These are phyloP conservation scores for Rhinella marina DNA, from an alignment of 2,797 vertebrate species.

Conservation along the genomic window DNA sequence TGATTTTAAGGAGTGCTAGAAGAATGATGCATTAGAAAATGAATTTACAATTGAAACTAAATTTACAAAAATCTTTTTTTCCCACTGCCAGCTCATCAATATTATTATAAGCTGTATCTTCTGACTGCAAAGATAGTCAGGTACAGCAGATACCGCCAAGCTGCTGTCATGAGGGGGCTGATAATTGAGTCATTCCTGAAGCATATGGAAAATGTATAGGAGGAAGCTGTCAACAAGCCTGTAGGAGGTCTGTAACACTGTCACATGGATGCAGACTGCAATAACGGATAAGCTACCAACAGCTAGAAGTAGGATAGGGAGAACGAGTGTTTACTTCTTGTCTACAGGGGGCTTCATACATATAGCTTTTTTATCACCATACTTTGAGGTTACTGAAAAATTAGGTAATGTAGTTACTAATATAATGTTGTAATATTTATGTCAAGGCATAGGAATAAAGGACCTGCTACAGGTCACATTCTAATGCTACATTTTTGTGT, in stretches of 20 bases:
- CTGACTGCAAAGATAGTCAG: conserved; percentile 8
- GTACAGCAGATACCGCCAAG: background rate
- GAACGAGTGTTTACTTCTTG: background rate
- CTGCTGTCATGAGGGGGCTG: background rate
- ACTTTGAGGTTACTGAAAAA: background rate
- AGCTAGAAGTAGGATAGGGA: background rate
- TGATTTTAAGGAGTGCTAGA: background rate
- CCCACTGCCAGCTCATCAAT: background rate
- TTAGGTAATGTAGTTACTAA: too few relatives aligned
- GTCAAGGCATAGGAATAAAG: too few relatives aligned
- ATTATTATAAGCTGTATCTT: conserved; percentile 3
- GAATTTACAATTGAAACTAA: background rate
- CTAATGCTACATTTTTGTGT: too few relatives aligned
- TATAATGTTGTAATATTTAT: too few relatives aligned
- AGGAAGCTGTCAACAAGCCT: conserved; percentile 1
- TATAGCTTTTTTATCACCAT: background rate
- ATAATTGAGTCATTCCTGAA: background rate
- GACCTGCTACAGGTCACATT: too few relatives aligned
- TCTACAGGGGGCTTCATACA: too few relatives aligned
- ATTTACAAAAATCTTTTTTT: conserved; percentile 1
- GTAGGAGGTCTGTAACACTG: background rate
- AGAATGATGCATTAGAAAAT: conserved; percentile 36
- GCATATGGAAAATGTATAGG: conserved; percentile 9
- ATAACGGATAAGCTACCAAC: background rate
- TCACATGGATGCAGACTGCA: conserved; percentile 4